phyloP scores from a whole-genome alignment of 2,113 vertebrate species.

The Cyanoramphus novaezelandiae region DNA sequence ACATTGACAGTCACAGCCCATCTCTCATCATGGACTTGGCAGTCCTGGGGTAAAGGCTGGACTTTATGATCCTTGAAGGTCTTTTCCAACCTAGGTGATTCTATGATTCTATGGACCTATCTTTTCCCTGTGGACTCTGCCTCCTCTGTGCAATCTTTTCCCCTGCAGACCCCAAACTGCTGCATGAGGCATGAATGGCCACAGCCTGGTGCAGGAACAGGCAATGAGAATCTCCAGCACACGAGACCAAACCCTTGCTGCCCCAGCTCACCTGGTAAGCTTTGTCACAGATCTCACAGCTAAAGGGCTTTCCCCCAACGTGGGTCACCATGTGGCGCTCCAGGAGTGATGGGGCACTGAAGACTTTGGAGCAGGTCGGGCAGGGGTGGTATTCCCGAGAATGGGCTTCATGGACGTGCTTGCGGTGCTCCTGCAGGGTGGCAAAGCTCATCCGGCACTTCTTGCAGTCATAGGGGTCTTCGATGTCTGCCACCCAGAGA shows the following conservation, averaged over 20 bases:
- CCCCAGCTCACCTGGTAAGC: conserved; percentile 81
- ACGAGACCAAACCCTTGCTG: background rate
- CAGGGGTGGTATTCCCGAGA: conserved; percentile 86
- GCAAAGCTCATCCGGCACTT: conserved; percentile 89
- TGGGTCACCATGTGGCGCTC: conserved; percentile 83
- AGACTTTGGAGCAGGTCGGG: conserved; percentile 81
- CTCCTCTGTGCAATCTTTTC: background rate
- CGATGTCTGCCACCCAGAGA: conserved; percentile 72
- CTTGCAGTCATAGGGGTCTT: conserved; percentile 87
- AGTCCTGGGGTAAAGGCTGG: background rate
- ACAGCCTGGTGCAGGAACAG: background rate
- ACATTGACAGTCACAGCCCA: background rate
- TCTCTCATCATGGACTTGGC: background rate
- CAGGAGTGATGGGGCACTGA: conserved; percentile 79
- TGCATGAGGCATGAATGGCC: rapidly evolving
- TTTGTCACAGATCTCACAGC: conserved; percentile 88
- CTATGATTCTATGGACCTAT: background rate
- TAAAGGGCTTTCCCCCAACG: conserved; percentile 83
- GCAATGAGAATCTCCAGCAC: background rate
- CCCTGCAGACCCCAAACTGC: background rate
- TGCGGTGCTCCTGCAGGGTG: conserved; percentile 83
- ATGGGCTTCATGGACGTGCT: conserved; percentile 84
- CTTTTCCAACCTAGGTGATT: background rate
- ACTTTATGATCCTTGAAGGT: background rate
- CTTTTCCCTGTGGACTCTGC: background rate